Conservation (phyloP, 2,797 vertebrate species). For the Macropodus opercularis region DNA sequence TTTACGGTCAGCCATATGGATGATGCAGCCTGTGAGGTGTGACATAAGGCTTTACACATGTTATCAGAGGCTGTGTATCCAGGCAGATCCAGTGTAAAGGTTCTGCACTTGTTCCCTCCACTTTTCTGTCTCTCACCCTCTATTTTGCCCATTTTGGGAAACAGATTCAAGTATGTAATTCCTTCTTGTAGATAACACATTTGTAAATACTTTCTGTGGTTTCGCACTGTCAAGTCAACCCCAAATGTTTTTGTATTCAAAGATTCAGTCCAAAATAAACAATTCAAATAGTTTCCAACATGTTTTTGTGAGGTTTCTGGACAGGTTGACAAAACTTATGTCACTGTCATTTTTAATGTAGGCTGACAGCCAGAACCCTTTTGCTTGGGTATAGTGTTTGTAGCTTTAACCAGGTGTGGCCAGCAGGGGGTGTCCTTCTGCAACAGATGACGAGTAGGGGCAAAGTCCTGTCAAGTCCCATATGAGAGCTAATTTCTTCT, state of each 20-base stretch:
- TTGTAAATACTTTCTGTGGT: conserved; percentile 79
- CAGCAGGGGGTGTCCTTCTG: conserved; percentile 41
- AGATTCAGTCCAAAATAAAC: conserved; percentile 68
- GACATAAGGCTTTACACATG: not conserved
- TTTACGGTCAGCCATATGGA: conserved; percentile 8
- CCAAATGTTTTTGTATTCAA: conserved; percentile 73
- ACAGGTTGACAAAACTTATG: too few relatives aligned
- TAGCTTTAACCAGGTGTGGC: not conserved
- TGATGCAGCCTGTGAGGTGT: conserved; percentile 10
- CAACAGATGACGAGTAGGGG: too few relatives aligned
- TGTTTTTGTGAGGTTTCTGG: not conserved
- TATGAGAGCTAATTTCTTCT: not conserved
- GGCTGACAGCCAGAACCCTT: too few relatives aligned
- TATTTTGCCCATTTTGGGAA: conserved; percentile 30
- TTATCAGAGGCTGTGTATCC: conserved; percentile 22
- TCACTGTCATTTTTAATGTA: too few relatives aligned
- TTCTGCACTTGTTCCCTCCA: conserved; percentile 38
- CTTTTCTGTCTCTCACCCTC: conserved; percentile 20
- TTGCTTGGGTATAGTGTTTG: not conserved
- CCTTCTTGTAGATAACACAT: conserved; percentile 76
- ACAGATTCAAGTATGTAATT: conserved; percentile 28
- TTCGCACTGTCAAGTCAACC: conserved; percentile 29
- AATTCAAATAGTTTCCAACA: conserved; percentile 36
- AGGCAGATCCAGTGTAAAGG: conserved; percentile 2
- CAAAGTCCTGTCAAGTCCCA: not conserved